Conservation (phyloP, 2,797 vertebrate genomes). For the Darevskia mixta region DNA sequence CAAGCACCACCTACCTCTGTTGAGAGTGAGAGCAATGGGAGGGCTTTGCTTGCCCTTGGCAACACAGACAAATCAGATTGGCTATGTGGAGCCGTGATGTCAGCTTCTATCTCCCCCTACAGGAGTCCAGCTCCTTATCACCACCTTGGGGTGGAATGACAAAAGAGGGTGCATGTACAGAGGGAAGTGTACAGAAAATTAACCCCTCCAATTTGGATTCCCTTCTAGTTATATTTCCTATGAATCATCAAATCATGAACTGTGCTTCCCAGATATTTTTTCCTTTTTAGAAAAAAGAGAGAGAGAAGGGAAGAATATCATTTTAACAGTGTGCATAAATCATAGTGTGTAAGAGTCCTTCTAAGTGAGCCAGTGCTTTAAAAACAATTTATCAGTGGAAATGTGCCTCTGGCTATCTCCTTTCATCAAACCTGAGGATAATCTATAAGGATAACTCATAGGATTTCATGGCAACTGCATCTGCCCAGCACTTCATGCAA, state of each 20-base stretch:
- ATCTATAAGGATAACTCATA: conserved; percentile 23
- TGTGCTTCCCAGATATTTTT: neutral
- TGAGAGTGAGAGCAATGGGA: neutral
- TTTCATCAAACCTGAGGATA: conserved; percentile 32
- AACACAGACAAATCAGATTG: neutral
- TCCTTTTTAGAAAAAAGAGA: accelerated
- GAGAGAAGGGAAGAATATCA: neutral
- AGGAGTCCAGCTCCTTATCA: neutral
- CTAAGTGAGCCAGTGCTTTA: neutral
- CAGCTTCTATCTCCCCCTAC: neutral
- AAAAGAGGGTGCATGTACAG: neutral
- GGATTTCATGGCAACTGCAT: neutral
- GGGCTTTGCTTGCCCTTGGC: neutral
- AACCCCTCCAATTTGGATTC: neutral
- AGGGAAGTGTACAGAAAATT: neutral
- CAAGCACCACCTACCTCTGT: neutral
- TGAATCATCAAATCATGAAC: neutral
- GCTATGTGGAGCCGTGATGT: neutral
- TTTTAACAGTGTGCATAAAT: conserved; percentile 21
- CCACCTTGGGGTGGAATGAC: neutral
- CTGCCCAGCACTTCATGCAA: conserved; percentile 30
- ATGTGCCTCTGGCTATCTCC: neutral
- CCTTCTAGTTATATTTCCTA: neutral
- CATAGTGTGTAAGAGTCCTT: conserved; percentile 1
- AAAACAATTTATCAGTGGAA: conserved; percentile 49